phyloP scores from a whole-genome alignment of 2,113 vertebrate genomes.

The Zootoca vivipara region DNA sequence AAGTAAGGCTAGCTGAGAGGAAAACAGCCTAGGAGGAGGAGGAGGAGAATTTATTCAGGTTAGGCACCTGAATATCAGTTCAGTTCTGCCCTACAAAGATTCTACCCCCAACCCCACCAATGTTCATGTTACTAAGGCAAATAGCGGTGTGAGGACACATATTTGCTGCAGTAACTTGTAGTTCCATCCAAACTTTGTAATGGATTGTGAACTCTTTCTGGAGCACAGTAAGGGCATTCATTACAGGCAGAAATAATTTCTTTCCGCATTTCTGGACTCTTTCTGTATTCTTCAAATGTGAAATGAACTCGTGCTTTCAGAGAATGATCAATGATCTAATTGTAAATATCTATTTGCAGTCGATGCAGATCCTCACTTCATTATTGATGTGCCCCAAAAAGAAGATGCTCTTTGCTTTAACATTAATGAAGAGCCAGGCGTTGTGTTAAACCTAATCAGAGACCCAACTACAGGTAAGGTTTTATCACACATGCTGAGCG shows the following conservation, averaged over 20 bases:
- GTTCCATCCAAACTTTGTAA: neutral
- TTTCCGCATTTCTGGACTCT: neutral
- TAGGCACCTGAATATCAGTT: neutral
- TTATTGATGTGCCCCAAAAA: slow-evolving; percentile 84
- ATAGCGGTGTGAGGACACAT: neutral
- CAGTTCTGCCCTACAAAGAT: neutral
- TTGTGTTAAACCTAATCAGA: slow-evolving; percentile 86
- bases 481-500: neutral
- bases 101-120: neutral
- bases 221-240: neutral
- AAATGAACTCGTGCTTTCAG: neutral
- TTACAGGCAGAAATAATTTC: neutral
- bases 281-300: neutral
- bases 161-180: neutral
- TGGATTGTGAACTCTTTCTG: neutral
- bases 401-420: slow-evolving; percentile 93
- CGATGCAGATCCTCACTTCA: slow-evolving; percentile 96
- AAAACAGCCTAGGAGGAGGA: neutral
- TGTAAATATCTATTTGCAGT: slow-evolving; percentile 76
- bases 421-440: slow-evolving; percentile 86
- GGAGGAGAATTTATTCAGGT: neutral
- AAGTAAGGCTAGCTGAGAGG: neutral
- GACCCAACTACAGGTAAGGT: slow-evolving; percentile 85
- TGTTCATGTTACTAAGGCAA: neutral
- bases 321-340: neutral